Evolutionary conservation across 2,113 vertebrate species (phyloP).

Genomic region (Tamias sibiricus): DNA sequence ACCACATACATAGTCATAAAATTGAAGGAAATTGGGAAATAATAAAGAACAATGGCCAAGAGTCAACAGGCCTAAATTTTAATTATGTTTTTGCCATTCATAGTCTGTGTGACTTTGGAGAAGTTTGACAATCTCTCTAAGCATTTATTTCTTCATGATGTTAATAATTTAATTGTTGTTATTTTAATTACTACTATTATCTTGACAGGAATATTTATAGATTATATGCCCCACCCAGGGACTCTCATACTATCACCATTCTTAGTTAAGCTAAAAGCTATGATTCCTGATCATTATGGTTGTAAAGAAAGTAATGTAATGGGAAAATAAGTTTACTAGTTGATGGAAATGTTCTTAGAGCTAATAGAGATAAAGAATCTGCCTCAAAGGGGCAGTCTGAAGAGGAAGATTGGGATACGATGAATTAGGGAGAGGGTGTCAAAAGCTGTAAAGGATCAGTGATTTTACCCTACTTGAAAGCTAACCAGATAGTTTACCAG

Average conservation of each 20-base stretch:
- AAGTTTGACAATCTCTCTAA: neutral
- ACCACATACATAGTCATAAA: neutral
- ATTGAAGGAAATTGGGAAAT: neutral
- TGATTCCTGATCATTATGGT: neutral
- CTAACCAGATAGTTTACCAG: neutral
- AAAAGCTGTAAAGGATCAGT: neutral
- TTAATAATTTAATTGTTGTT: neutral
- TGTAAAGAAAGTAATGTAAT: neutral
- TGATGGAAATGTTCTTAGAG: neutral
- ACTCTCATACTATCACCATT: neutral
- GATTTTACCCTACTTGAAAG: neutral
- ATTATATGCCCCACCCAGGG: neutral
- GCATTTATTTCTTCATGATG: conserved; percentile 39
- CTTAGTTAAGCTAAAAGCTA: neutral
- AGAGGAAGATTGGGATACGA: neutral
- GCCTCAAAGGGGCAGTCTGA: neutral
- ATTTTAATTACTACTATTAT: neutral
- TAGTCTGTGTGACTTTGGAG: neutral
- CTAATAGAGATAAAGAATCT: conserved; percentile 25
- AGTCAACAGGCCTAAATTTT: neutral
- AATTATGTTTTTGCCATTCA: neutral
- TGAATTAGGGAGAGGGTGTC: neutral
- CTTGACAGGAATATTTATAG: neutral
- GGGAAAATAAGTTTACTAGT: conserved; percentile 17
- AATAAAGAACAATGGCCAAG: neutral